These are phyloP conservation scores for Drosophila obscura DNA, from an alignment of 1,140 invertebrate genomes.

Conservation along the genomic window DNA sequence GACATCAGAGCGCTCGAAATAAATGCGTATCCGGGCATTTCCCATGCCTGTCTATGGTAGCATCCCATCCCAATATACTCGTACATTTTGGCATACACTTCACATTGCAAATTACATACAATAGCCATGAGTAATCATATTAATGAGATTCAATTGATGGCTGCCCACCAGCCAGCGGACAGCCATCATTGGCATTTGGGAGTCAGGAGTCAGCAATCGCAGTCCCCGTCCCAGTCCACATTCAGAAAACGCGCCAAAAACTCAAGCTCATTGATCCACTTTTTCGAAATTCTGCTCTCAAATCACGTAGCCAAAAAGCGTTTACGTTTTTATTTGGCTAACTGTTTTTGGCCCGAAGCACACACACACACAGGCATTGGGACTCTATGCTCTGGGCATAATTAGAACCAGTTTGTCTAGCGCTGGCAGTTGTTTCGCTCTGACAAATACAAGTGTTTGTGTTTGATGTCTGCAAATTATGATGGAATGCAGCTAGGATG, in stretches of 20 bases:
- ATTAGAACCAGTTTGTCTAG: conserved; percentile 71
- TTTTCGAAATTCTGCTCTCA: conserved; percentile 62
- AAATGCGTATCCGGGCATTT: conserved; percentile 67
- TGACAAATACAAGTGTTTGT: background rate
- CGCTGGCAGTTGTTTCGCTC: conserved; percentile 24
- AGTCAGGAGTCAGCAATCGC: background rate
- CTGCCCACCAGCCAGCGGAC: conserved; percentile 1
- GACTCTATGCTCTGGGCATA: conserved; percentile 47
- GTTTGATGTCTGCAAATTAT: conserved; percentile 5
- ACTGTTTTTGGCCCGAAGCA: conserved; percentile 58
- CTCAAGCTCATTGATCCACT: conserved; percentile 69
- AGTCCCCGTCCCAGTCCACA: background rate
- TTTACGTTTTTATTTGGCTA: conserved; percentile 65
- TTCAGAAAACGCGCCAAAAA: conserved; percentile 52
- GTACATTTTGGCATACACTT: conserved; percentile 60
- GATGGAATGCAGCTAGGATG: conserved; percentile 1
- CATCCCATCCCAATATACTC: conserved; percentile 52
- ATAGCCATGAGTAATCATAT: conserved; percentile 74
- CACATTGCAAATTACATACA: conserved; percentile 65
- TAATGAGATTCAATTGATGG: conserved; percentile 54
- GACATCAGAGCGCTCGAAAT: conserved; percentile 70
- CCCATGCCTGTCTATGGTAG: conserved; percentile 34
- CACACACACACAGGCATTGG: conserved; percentile 4
- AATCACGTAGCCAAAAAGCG: conserved; percentile 72
- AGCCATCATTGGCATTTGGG: background rate